Evolutionary conservation across 1,140 invertebrate species (phyloP), one percentile per base, ranked within the genome.

Genomic region (Ganaspis sp.): DNA sequence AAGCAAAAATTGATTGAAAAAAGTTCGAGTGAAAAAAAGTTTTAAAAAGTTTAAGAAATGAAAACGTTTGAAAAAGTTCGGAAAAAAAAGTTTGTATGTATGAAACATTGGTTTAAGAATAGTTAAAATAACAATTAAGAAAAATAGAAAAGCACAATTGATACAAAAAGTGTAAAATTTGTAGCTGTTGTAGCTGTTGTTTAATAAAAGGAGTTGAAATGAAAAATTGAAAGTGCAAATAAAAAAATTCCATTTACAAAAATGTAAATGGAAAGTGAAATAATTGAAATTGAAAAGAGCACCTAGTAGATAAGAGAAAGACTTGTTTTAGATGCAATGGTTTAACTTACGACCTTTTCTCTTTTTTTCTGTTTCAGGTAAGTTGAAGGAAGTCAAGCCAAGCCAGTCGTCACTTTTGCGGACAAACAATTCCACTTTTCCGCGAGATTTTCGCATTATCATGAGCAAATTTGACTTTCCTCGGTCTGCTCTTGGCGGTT

Each of bases 391-490:
- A 64, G 54, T 64, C 54, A 64, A 64, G 58, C 23, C 54, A 64
- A 64, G 23, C 58, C 58, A 29, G 21, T 40, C 58, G 74, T 75
- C 76, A 78, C 76, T 81, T 77, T 73, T 72, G 17, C 76, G 71
- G 45, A 70, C 77, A 83, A 87, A 84, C 81, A 81, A 78, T 82
- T 84, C 81, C 76, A 53, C 80, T 77, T 81, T 79, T 83, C 74
- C 70, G 38, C 58, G 76, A 80, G 81, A 85, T 83, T 81, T 40
- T 69, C 76, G 77, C 76, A 87, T 87, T 87, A 88, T 84, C 85
- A 86, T 84, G 84, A 86, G 81, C 82, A 87, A 87, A 88, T 88
- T 87, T 88, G 85, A 86, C 85, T 87, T 84, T 81, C 78, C 78
- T 71, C 64, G n/a, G 70, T 79, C 38, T 75, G 34, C 42, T 29